Conservation (phyloP, 2,888 invertebrate genomes). For the Mellilla xanthometata region DNA sequence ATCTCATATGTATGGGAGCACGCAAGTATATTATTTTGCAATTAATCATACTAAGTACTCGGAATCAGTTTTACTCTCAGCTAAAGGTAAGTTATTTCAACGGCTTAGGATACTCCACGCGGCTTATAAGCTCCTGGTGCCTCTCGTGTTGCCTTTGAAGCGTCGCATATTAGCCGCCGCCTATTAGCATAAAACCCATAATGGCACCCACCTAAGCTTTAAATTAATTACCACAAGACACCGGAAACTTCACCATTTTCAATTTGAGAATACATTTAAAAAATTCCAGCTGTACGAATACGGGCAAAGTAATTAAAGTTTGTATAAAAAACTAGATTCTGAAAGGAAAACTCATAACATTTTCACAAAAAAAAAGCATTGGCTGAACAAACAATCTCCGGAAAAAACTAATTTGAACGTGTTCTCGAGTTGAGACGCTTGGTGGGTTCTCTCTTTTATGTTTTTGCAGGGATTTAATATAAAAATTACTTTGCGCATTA, state of each 20-base stretch:
- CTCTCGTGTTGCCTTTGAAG: constrained; percentile 59
- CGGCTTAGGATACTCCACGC: constrained; percentile 1
- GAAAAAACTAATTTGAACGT: constrained; percentile 78
- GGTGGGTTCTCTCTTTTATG: constrained; percentile 72
- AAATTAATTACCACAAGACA: constrained; percentile 74
- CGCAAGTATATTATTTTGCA: too few species aligned
- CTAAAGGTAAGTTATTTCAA: background rate
- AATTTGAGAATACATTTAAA: constrained; percentile 47
- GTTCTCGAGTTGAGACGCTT: constrained; percentile 52
- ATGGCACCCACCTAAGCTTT: constrained; percentile 69
- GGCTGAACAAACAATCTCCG: constrained; percentile 74
- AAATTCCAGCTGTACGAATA: constrained; percentile 20
- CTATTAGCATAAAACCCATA: constrained; percentile 78
- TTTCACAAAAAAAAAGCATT: constrained; percentile 55
- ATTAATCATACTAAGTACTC: too few species aligned
- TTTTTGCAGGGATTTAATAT: constrained; percentile 77
- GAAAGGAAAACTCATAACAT: constrained; percentile 69
- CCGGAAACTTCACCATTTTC: constrained; percentile 53
- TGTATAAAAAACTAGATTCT: constrained; percentile 19
- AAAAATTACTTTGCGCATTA: constrained; percentile 79
- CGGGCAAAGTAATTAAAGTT: constrained; percentile 40
- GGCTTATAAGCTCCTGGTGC: constrained; percentile 14
- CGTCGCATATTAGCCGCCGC: constrained; percentile 63
- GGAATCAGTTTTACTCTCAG: too few species aligned
- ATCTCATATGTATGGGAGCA: too few species aligned